Conservation (phyloP, 2,113 vertebrate species). For the Epinephelus moara region DNA sequence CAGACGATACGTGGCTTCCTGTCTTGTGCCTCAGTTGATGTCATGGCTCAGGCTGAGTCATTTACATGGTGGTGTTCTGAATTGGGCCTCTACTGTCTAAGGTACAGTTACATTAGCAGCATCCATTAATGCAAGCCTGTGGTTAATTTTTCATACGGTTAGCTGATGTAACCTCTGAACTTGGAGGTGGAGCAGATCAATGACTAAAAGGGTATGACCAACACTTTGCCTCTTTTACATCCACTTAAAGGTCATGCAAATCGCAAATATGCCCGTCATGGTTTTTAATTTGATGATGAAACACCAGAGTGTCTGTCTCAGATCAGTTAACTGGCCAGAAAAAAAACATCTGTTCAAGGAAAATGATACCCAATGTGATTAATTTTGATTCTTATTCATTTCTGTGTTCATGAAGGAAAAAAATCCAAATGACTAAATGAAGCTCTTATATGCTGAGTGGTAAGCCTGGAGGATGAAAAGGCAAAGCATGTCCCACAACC, state of each 20-base stretch:
- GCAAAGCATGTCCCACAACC: conserved; percentile 40
- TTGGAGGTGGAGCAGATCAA: conserved; percentile 31
- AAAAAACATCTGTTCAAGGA: background rate
- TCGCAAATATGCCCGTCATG: conserved; percentile 7
- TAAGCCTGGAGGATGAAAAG: conserved; percentile 47
- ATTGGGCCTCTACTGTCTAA: background rate
- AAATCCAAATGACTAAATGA: conserved; percentile 32
- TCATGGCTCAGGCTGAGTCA: conserved; percentile 33
- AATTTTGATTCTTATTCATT: background rate
- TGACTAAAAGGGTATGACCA: conserved; percentile 4
- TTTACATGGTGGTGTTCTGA: conserved; percentile 15
- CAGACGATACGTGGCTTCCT: background rate
- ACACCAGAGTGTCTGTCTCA: background rate
- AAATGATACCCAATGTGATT: background rate
- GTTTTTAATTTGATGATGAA: conserved; percentile 25
- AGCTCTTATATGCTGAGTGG: conserved; percentile 28
- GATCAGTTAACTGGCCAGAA: background rate
- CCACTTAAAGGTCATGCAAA: conserved; percentile 37
- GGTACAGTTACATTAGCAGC: conserved; percentile 6
- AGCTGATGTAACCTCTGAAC: conserved; percentile 32
- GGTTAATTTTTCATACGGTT: conserved; percentile 33
- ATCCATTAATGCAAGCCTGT: conserved; percentile 23
- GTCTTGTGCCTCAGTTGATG: conserved; percentile 12
- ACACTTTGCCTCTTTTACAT: conserved; percentile 11
- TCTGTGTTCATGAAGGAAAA: background rate